Evolutionary conservation across 2,113 vertebrate species (phyloP), one percentile per base, ranked within the genome.

Genomic region (Chaenocephalus aceratus): DNA sequence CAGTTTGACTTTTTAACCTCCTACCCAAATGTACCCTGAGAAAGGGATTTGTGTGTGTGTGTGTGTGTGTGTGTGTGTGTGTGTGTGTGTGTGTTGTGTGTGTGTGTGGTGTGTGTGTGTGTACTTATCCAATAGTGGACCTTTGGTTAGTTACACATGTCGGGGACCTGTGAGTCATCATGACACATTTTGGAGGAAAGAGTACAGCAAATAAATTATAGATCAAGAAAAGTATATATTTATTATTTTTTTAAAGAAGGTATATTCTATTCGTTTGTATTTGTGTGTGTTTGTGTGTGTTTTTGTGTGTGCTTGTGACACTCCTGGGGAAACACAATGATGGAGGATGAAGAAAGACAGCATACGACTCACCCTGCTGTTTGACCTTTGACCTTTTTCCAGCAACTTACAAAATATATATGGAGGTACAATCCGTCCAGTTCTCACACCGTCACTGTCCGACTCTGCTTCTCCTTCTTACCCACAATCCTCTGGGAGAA

Each of bases 1-100:
- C 52, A 21, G 48, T 66, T 68, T 84, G 56, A 86, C 82, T 80
- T 59, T 5, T 5, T 81, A 13, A 85, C 73, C 60, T 65, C 15
- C 72, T 7, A 74, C 63, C 73, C 48, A 60, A 36, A 65, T 82
- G 74, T 56, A 75, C 53, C 57, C 48, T 1, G n/a, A 41, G 48
- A 62, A 79, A 64, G 58, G 18, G n/a, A 52, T n/a, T n/a, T n/a
- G n/a, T n/a, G n/a, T n/a, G n/a, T n/a, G n/a, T n/a, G n/a, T n/a
- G n/a, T n/a, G n/a, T n/a, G n/a, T n/a, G n/a, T n/a, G n/a, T n/a
- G n/a, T n/a, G n/a, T n/a, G n/a, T n/a, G n/a, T n/a, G n/a, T n/a
- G n/a, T n/a, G n/a, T n/a, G n/a, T n/a, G n/a, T n/a, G n/a, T n/a
- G n/a, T n/a, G n/a, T n/a, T n/a, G 21, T 21, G 21, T 21, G 21